Evolutionary conservation across 2,888 invertebrate species (phyloP).

Genomic region (Scaptomyza reducta): DNA sequence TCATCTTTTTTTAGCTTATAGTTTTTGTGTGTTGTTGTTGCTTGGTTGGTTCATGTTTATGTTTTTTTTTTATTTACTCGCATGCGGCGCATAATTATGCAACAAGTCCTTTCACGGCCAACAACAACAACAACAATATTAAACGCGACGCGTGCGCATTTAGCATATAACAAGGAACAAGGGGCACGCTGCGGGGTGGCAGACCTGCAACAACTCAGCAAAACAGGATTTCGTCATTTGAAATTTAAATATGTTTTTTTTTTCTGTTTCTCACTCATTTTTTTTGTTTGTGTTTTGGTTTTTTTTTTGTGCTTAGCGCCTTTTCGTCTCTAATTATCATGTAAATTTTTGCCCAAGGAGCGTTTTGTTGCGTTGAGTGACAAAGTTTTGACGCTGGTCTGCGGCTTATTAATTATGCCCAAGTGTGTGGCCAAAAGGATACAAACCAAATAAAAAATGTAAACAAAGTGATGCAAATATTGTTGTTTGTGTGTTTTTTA

Average conservation of each 20-base stretch:
- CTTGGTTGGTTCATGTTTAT: constrained; percentile 20
- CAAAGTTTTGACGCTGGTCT: constrained; percentile 49
- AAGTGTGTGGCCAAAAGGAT: constrained; percentile 76
- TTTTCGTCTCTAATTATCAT: constrained; percentile 72
- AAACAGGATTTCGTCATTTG: constrained; percentile 79
- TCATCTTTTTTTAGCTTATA: constrained; percentile 19
- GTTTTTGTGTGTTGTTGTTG: not conserved
- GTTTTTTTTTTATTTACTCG: constrained; percentile 49
- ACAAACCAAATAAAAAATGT: constrained; percentile 32
- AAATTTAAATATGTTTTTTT: constrained; percentile 71
- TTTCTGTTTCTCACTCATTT: constrained; percentile 7
- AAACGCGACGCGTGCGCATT: constrained; percentile 81
- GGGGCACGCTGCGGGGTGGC: constrained; percentile 5
- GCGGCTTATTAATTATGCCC: constrained; percentile 78
- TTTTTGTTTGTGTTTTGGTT: constrained; percentile 8
- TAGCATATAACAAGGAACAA: constrained; percentile 65
- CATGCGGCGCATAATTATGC: constrained; percentile 77
- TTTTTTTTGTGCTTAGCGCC: constrained; percentile 47
- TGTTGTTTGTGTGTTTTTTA: constrained; percentile 36
- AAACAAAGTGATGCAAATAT: constrained; percentile 70
- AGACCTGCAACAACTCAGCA: constrained; percentile 16
- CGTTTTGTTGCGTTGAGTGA: constrained; percentile 42
- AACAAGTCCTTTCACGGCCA: constrained; percentile 76
- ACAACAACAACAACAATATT: constrained; percentile 8
- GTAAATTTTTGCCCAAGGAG: constrained; percentile 72